Base-by-base conservation (phyloP, 2,888 invertebrate species). In the Parnassius smintheus region DNA sequence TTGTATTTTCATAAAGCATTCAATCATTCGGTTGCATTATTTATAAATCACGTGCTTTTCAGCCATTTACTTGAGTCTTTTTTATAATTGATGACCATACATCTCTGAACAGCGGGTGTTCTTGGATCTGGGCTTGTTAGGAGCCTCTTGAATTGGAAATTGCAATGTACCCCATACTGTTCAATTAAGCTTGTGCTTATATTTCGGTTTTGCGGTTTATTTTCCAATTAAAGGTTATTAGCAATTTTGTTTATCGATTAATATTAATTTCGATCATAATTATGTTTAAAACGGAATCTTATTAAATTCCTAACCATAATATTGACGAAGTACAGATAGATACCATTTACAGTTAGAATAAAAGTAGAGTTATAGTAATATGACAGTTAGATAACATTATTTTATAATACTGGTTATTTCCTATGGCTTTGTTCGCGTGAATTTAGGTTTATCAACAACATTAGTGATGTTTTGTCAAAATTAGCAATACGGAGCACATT, bases 1-100 rank as follows among this genome's bases (percentile, higher is more conserved):
- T 35, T 4, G 35, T 35, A 35, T 35, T 50, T 56, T 56, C 42
- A 45, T 55, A 18, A 56, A 44, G n/a, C 9, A 35, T 35, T 35
- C 35, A 7, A 35, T 2, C 35, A 35, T 45, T 25, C 52, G 3
- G 18, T 56, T 64, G 56, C 22, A 64, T 64, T 64, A 64, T 64
- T 64, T 60, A 64, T 59, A 75, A 18, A 42, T 41, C 48, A 25
- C 22, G 25, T 78, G 80, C 76, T 85, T 86, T 88, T 86, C 86
- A 83, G 78, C 76, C 79, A 77, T 87, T 85, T 86, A 83, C 83
- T 82, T 59, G 22, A 51, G 67, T 68, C 71, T 78, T 82, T 80
- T 78, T 85, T 79, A 67, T 57, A 64, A 73, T 69, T 68, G 55
- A 61, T 58, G 66, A 67, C 69, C 68, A 69, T 68, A 70, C 66